Conservation (phyloP, 1,140 invertebrate genomes). For the Cherax destructor region DNA sequence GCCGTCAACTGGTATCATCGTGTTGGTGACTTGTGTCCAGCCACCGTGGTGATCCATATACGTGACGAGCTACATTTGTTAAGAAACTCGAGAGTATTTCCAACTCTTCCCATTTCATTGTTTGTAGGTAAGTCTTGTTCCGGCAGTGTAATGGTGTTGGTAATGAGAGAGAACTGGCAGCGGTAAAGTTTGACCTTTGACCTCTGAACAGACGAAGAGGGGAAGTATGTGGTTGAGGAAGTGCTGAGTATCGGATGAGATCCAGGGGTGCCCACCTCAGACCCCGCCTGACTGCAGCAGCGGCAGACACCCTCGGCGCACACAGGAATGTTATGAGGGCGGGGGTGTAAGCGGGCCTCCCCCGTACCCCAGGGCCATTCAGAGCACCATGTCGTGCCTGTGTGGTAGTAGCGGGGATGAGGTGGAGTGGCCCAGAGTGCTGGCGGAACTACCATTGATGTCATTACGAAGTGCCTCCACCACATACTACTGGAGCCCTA, state of each 20-base stretch:
- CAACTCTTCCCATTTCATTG: background rate
- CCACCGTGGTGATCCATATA: too few species aligned
- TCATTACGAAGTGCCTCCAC: conserved; percentile 1
- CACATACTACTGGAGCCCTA: conserved; percentile 70
- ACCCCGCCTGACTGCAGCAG: background rate
- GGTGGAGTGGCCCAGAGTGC: conserved; percentile 22
- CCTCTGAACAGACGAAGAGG: background rate
- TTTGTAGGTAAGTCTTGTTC: background rate
- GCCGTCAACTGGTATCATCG: too few species aligned
- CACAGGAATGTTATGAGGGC: background rate
- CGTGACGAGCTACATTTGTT: too few species aligned
- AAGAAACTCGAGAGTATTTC: background rate
- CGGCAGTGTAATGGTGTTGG: background rate
- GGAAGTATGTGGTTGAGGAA: background rate
- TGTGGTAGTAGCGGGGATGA: conserved; percentile 31
- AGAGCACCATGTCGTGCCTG: conserved; percentile 50
- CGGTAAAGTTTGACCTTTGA: background rate
- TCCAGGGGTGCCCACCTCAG: background rate
- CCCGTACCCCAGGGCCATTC: too few species aligned
- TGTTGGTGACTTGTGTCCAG: too few species aligned
- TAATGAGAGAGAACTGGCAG: background rate
- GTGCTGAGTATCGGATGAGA: conserved; percentile 3
- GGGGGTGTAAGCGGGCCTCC: background rate
- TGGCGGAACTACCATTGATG: background rate
- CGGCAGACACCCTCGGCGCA: background rate